Conservation (phyloP, 2,113 vertebrate genomes). For the Heliornis fulica region DNA sequence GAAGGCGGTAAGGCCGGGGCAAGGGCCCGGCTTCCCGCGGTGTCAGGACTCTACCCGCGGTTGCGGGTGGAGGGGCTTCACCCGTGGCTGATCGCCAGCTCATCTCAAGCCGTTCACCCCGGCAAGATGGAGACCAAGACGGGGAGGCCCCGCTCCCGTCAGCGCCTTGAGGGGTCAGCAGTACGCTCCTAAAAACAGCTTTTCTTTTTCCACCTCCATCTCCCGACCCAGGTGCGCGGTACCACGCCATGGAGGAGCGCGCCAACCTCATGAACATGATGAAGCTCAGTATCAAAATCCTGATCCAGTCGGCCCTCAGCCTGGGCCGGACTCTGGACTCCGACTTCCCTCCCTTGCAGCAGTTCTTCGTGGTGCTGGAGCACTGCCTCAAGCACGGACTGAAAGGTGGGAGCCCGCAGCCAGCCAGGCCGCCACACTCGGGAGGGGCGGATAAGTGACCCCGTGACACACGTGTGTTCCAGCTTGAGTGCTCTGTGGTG, state of each 20-base stretch:
- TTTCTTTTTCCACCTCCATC: neutral
- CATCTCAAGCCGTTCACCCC: neutral
- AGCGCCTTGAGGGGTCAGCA: neutral
- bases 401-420: slow-evolving; percentile 79
- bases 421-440: neutral
- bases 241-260: slow-evolving; percentile 87
- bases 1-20: neutral
- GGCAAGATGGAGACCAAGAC: neutral
- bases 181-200: neutral
- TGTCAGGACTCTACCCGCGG: no score
- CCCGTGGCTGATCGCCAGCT: neutral
- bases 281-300: slow-evolving; percentile 93
- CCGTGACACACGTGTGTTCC: no score
- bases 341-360: slow-evolving; percentile 91
- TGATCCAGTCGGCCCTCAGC: slow-evolving; percentile 94
- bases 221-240: slow-evolving; percentile 57
- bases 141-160: neutral
- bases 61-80: neutral
- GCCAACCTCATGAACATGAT: slow-evolving; percentile 95
- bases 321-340: slow-evolving; percentile 93
- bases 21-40: no score
- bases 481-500: neutral
- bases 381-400: slow-evolving; percentile 97
- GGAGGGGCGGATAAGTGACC: accelerated
- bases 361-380: slow-evolving; percentile 95